Evolutionary conservation across 2,113 vertebrate species (phyloP).

Genomic region (Epinephelus moara): DNA sequence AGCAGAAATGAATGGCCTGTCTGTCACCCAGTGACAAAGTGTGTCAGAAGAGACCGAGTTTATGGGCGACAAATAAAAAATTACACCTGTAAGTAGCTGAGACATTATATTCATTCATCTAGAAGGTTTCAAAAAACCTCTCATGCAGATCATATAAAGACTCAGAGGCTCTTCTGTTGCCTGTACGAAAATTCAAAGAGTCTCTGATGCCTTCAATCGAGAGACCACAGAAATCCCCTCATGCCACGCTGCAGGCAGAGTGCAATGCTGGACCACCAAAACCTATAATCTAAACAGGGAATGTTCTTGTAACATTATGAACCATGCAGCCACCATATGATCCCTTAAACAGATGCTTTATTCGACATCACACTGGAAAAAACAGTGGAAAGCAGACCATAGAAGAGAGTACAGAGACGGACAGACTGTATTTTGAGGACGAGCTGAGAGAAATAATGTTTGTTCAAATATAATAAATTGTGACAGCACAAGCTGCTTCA

Average conservation of each 20-base stretch:
- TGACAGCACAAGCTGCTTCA: not conserved
- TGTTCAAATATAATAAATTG: not conserved
- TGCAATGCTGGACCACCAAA: not conserved
- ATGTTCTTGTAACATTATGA: conserved; percentile 26
- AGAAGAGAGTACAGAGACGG: not conserved
- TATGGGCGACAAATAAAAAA: not conserved
- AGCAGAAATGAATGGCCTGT: not conserved
- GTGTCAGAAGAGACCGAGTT: not conserved
- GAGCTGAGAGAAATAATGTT: not conserved
- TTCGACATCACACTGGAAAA: conserved; percentile 34
- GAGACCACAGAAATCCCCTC: conserved; percentile 9
- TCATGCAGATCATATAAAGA: not conserved
- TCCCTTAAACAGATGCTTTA: conserved; percentile 36
- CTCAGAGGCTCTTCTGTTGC: not conserved
- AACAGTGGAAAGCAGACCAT: conserved; percentile 11
- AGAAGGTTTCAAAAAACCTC: not conserved
- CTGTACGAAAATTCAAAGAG: not conserved
- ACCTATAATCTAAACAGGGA: conserved; percentile 38
- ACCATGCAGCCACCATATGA: conserved; percentile 19
- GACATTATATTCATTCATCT: not conserved
- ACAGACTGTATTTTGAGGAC: not conserved
- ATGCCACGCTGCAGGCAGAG: not conserved
- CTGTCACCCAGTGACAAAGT: conserved; percentile 8
- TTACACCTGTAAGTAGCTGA: not conserved
- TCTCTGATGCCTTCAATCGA: not conserved